Conservation (phyloP, 2,888 invertebrate genomes). For the Gnatocerus cornutus region DNA sequence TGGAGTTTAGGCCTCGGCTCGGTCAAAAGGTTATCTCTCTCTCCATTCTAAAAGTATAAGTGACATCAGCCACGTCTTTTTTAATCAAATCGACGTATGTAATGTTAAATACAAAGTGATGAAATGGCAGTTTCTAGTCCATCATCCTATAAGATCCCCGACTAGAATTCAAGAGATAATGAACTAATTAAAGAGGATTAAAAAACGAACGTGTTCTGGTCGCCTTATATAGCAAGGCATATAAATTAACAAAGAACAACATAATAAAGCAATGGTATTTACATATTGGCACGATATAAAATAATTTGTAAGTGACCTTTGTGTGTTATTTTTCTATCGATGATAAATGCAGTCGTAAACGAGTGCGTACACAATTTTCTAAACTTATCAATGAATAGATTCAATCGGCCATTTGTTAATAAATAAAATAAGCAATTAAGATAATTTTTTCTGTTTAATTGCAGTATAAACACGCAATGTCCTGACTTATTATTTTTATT, state of each 20-base stretch:
- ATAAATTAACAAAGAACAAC: constrained; percentile 34
- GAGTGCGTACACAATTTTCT: constrained; percentile 10
- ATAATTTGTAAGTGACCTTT: constrained; percentile 45
- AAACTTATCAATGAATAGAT: constrained; percentile 49
- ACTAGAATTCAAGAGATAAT: constrained; percentile 18
- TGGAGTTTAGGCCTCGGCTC: constrained; percentile 19
- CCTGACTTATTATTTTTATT: constrained; percentile 55
- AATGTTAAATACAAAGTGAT: constrained; percentile 25
- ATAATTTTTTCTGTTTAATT: constrained; percentile 54
- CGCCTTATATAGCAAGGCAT: constrained; percentile 23
- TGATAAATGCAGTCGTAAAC: constrained; percentile 26
- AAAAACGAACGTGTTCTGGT: constrained; percentile 30
- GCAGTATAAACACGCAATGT: constrained; percentile 53
- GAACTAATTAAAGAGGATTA: constrained; percentile 31
- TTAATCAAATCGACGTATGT: constrained; percentile 22
- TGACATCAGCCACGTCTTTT: constrained; percentile 36
- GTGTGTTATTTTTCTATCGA: constrained; percentile 35
- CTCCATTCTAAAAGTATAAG: constrained; percentile 39
- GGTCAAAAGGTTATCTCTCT: constrained; percentile 39
- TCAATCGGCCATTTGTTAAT: constrained; percentile 43
- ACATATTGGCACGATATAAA: constrained; percentile 41
- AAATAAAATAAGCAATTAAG: constrained; percentile 51
- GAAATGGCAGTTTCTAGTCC: constrained; percentile 36
- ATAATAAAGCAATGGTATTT: constrained; percentile 30
- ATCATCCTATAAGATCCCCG: constrained; percentile 16